Conservation (phyloP, 2,888 invertebrate species). For the Lepidocyrtinus sp. region DNA sequence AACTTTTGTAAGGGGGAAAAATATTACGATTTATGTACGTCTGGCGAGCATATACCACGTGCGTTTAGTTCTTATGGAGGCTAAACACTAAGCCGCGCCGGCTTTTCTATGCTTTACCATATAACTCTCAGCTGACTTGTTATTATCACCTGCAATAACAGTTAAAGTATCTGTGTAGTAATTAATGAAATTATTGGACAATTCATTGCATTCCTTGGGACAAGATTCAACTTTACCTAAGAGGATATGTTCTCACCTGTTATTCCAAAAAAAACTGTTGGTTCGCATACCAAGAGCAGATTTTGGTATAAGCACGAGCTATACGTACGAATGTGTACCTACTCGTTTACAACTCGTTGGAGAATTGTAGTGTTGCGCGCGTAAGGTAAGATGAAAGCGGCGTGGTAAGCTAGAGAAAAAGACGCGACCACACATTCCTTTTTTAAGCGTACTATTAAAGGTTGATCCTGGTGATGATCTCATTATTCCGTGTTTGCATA, state of each 20-base stretch:
- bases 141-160: too few species aligned
- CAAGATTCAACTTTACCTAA: neutral
- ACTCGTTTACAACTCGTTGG: too few species aligned
- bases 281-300: too few species aligned
- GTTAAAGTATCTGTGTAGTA: too few species aligned
- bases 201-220: conserved; percentile 8
- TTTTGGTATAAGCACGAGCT: too few species aligned
- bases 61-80: neutral
- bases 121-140: neutral
- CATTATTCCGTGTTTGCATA: conserved; percentile 48
- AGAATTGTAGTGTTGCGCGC: neutral
- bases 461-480: conserved; percentile 63
- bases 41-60: neutral
- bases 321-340: too few species aligned
- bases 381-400: conserved; percentile 29
- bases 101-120: neutral
- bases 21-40: conserved; percentile 3
- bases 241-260: neutral
- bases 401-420: conserved; percentile 57
- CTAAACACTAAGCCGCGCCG: too few species aligned
- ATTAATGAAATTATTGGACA: conserved; percentile 10
- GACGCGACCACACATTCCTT: conserved; percentile 60
- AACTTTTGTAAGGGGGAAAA: too few species aligned
- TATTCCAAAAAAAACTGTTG: neutral
- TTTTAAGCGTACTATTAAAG: conserved; percentile 13